phyloP scores from a whole-genome alignment of 1,140 invertebrate species.

The Carcinoscorpius rotundicauda region DNA sequence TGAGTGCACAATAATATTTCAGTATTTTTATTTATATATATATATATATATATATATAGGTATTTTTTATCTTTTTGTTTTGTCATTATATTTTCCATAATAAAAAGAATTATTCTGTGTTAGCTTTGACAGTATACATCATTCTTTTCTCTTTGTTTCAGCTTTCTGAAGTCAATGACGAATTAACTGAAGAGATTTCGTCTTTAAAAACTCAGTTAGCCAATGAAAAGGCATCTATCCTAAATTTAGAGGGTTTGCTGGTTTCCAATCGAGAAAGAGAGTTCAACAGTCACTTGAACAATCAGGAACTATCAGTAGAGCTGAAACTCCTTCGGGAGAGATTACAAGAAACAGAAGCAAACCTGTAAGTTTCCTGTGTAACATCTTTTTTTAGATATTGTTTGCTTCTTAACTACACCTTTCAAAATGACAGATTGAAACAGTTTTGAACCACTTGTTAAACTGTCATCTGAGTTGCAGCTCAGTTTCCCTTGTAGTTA shows the following conservation, averaged over 20 bases:
- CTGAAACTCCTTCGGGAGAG: neutral
- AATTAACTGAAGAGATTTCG: neutral
- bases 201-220: neutral
- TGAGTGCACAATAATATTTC: too few relatives aligned
- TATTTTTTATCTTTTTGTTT: too few relatives aligned
- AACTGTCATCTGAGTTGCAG: too few relatives aligned
- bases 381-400: neutral
- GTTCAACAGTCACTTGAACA: neutral
- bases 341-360: constrained; percentile 1
- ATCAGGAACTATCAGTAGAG: neutral
- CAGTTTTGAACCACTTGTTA: too few relatives aligned
- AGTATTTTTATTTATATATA: too few relatives aligned
- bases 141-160: too few relatives aligned
- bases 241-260: constrained; percentile 1
- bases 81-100: too few relatives aligned
- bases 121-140: too few relatives aligned
- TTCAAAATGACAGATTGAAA: neutral
- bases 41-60: too few relatives aligned
- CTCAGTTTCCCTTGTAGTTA: too few relatives aligned
- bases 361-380: neutral
- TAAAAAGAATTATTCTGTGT: too few relatives aligned
- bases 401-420: neutral
- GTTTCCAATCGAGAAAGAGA: neutral
- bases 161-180: too few relatives aligned
- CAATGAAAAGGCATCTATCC: neutral